Percentiles rank a stretch among this genome's conserved stretches.
Evolutionary conservation across 2,797 vertebrate species (phyloP).

Genomic region (Eurystomus glaucurus): DNA sequence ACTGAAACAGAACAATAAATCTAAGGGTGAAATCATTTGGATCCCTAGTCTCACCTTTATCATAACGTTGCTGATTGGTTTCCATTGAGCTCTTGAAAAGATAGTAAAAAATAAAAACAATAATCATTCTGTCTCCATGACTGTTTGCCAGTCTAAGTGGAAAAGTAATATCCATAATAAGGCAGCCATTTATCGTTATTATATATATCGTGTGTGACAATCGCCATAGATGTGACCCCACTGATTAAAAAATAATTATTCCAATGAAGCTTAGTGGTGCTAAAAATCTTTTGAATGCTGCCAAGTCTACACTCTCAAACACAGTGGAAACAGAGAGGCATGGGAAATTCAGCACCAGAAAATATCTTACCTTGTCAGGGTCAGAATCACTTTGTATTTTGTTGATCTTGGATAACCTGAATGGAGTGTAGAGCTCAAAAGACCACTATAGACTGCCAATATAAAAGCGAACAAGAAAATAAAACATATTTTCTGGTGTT

Average conservation of each 20-base stretch:
- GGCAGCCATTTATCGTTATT: not conserved
- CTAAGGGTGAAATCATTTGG: not conserved
- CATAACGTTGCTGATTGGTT: not conserved
- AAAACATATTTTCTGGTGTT: not conserved
- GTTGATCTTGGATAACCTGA: constrained; percentile 5
- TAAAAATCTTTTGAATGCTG: constrained; percentile 53
- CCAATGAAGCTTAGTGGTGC: not conserved
- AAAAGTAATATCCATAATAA: not conserved
- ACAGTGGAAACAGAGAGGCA: not conserved
- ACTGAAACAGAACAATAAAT: not conserved
- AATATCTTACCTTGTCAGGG: not conserved
- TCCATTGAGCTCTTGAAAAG: not conserved
- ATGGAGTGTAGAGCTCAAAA: not conserved
- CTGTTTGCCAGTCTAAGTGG: not conserved
- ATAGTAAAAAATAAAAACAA: constrained; percentile 7
- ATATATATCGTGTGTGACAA: not conserved
- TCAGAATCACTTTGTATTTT: constrained; percentile 22
- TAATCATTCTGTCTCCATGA: not conserved
- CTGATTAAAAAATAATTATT: not conserved
- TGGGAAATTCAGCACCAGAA: constrained; percentile 36
- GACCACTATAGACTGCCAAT: not conserved
- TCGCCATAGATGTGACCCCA: not conserved
- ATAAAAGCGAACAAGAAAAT: not conserved
- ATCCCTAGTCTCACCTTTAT: not conserved
- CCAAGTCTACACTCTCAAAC: not conserved